Conservation (phyloP, 2,888 invertebrate genomes). For the Molorchus minor region DNA sequence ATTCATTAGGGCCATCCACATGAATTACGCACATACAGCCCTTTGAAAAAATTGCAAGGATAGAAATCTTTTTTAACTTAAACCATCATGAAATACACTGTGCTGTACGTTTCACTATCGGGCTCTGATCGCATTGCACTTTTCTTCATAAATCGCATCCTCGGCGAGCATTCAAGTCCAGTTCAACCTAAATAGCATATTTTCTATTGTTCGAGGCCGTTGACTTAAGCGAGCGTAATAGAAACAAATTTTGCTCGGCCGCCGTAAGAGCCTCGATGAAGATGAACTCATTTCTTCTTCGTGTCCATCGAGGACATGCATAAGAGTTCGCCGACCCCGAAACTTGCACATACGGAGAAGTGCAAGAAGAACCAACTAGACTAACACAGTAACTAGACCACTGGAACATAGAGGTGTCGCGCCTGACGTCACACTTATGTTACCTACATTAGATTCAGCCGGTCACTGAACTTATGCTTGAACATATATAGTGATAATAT, state of each 20-base stretch:
- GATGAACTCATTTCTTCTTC: constrained; percentile 55
- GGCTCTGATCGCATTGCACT: too few species aligned
- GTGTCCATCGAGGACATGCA: constrained; percentile 52
- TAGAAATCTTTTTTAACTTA: too few species aligned
- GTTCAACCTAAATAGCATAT: constrained; percentile 33
- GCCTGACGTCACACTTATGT: constrained; percentile 61
- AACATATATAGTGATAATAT: too few species aligned
- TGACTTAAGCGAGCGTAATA: constrained; percentile 42
- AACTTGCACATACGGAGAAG: constrained; percentile 43
- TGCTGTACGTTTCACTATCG: too few species aligned
- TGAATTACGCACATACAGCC: too few species aligned
- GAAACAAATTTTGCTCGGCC: constrained; percentile 45
- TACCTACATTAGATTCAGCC: constrained; percentile 51
- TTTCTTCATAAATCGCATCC: too few species aligned
- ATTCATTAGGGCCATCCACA: too few species aligned
- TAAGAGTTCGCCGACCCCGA: constrained; percentile 44
- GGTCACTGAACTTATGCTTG: constrained; percentile 37
- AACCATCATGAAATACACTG: too few species aligned
- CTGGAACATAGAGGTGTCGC: constrained; percentile 62
- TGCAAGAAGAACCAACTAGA: constrained; percentile 48
- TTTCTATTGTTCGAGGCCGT: constrained; percentile 37
- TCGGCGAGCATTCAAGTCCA: constrained; percentile 8
- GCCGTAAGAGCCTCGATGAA: constrained; percentile 39
- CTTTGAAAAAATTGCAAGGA: too few species aligned
- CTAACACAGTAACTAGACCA: constrained; percentile 58